Conservation (phyloP, 2,888 invertebrate species). For the Copidosoma aretas region DNA sequence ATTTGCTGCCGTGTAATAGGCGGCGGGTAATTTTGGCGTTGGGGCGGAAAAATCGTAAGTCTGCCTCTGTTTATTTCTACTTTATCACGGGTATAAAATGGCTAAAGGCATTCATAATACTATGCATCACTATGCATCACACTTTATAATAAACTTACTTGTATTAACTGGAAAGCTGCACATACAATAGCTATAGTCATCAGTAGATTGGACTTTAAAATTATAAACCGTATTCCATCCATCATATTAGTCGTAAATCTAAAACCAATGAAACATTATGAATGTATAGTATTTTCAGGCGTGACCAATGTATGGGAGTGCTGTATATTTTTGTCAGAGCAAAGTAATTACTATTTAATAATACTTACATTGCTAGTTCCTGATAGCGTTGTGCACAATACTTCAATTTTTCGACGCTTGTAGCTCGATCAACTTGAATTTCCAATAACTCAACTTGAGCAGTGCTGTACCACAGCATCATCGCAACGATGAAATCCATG, state of each 20-base stretch:
- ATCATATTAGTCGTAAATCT: slow-evolving; percentile 47
- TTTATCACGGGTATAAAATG: no score
- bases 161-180: slow-evolving; percentile 49
- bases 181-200: slow-evolving; percentile 50
- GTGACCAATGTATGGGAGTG: no score
- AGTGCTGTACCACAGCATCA: slow-evolving; percentile 50
- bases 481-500: slow-evolving; percentile 48
- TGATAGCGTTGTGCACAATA: slow-evolving; percentile 47
- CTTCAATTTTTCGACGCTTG: slow-evolving; percentile 34
- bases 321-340: no score
- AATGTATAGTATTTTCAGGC: no score
- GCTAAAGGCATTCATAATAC: no score
- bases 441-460: slow-evolving; percentile 49
- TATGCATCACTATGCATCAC: no score
- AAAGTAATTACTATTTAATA: no score
- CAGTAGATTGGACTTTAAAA: slow-evolving; percentile 51
- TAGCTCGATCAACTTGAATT: slow-evolving; percentile 34
- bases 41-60: no score
- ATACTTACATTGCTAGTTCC: slow-evolving; percentile 46
- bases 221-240: slow-evolving; percentile 43
- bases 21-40: no score
- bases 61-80: no score
- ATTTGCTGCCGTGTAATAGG: no score
- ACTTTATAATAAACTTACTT: slow-evolving; percentile 42
- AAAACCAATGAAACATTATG: not conserved